phyloP scores from a whole-genome alignment of 2,113 vertebrate species.

The Pteronura brasiliensis region DNA sequence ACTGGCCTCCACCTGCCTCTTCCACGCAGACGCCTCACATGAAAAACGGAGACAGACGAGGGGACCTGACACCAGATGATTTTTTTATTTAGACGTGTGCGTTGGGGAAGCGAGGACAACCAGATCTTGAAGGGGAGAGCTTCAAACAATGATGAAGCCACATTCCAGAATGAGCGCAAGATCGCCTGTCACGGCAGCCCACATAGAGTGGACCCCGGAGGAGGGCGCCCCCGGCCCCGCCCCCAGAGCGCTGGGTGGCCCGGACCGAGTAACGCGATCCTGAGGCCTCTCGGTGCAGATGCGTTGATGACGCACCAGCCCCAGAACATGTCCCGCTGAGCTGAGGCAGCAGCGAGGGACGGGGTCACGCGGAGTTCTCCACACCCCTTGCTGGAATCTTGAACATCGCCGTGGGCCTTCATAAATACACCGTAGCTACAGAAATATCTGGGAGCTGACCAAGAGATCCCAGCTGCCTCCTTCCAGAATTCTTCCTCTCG shows the following conservation, averaged over 20 bases:
- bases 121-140: not conserved
- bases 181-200: fast-evolving
- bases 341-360: fast-evolving
- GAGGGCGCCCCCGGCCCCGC: fast-evolving
- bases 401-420: not conserved
- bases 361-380: not conserved
- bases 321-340: not conserved
- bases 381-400: not conserved
- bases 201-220: fast-evolving
- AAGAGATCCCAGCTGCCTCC: conserved; percentile 15
- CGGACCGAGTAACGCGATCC: fast-evolving
- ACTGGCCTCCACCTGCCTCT: not conserved
- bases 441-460: not conserved
- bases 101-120: not conserved
- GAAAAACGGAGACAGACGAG: no score
- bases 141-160: not conserved
- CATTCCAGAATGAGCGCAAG: not conserved
- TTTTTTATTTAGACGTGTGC: not conserved
- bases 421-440: not conserved
- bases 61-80: no score
- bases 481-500: not conserved
- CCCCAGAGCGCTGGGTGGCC: not conserved
- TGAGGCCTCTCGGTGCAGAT: fast-evolving
- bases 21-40: fast-evolving
- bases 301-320: fast-evolving